phyloP scores from a whole-genome alignment of 53 echinoderm and acorn worm species.

The Hippasteria phrygiana region DNA sequence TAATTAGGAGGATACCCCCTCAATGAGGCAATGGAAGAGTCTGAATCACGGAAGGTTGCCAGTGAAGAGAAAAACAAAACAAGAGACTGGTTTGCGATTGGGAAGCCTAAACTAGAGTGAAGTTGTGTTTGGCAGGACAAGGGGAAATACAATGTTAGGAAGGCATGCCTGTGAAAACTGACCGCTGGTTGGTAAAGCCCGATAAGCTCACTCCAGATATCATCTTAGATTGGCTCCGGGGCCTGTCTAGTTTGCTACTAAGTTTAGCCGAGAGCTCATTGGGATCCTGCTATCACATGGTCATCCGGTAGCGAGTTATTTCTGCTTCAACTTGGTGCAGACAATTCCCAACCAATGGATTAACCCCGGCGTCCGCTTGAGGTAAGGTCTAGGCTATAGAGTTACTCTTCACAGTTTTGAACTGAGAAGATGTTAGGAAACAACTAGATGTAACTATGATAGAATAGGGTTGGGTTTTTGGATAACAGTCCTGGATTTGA shows the following conservation, averaged over 20 bases:
- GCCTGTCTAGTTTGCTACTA: not conserved
- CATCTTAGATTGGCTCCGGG: not conserved
- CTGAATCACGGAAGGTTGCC: not conserved
- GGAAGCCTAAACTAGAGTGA: not conserved
- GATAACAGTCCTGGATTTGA: no score
- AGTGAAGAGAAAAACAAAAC: no score
- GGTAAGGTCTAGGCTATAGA: no score
- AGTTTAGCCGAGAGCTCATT: not conserved
- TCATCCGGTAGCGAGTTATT: not conserved
- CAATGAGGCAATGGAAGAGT: slow-evolving; percentile 53
- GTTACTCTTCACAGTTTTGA: no score
- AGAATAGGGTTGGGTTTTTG: no score
- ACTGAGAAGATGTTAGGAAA: no score
- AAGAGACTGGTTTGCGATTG: not conserved
- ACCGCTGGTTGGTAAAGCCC: not conserved
- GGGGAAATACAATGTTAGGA: slow-evolving; percentile 15
- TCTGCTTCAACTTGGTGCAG: not conserved
- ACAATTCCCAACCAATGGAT: not conserved
- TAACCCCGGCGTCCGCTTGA: not conserved
- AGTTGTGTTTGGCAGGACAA: not conserved
- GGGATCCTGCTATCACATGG: not conserved
- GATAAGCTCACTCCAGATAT: not conserved
- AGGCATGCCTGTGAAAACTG: not conserved
- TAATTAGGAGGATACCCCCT: slow-evolving; percentile 53
- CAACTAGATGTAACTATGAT: no score